Base-by-base conservation (phyloP, 2,888 invertebrate species). In the Nectonema munidae region DNA sequence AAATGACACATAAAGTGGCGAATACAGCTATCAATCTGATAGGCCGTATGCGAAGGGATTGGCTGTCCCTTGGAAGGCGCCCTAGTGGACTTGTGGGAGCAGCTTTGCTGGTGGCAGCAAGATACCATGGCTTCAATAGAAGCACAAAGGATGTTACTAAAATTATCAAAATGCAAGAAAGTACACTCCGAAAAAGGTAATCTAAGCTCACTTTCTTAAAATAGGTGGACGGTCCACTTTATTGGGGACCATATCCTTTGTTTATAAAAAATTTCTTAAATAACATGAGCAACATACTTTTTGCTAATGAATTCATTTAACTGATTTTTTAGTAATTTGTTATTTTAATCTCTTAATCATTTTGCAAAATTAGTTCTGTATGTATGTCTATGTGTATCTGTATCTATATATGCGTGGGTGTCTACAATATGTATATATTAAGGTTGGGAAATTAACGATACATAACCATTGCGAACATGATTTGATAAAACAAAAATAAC, bases 51-150 rank as follows among this genome's bases (percentile, higher is more conserved):
- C 89, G 86, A 56, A 66, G 76, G 49, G 95, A 95, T 56, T 86
- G 79, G 54, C 72, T 95, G 54, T 79, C 83, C 53, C 76, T 75
- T 1, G 95, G 95, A 4, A 63, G 95, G 42, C 61, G 86, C 46
- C 89, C 95, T 2, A 81, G 86, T 0, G 95, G 89, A 9, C 65
- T 95, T 15, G 95, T 89, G 57, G 95, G 95, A 17, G 89, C 95
- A 52, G 89, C 89, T 1, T 61, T 95, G 2, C 60, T 95, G 14
- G 77, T 95, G 52, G 79, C 89, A 2, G 73, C 77, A 1, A 66
- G 86, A 38, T 65, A 83, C 43, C 81, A 89, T 54, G 71, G 76
- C 49, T 86, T 77, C 54, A 71, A 66, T 49, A 65, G 83, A 43
- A 71, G 72, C 0, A 67, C 76, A 4, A 59, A 65, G 29, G 79